A percentile compares a stretch with the other conserved stretches of the same genome.
These are phyloP conservation scores for Gobiocypris rarus DNA, from an alignment of 2,113 vertebrate species.

Conservation along the genomic window DNA sequence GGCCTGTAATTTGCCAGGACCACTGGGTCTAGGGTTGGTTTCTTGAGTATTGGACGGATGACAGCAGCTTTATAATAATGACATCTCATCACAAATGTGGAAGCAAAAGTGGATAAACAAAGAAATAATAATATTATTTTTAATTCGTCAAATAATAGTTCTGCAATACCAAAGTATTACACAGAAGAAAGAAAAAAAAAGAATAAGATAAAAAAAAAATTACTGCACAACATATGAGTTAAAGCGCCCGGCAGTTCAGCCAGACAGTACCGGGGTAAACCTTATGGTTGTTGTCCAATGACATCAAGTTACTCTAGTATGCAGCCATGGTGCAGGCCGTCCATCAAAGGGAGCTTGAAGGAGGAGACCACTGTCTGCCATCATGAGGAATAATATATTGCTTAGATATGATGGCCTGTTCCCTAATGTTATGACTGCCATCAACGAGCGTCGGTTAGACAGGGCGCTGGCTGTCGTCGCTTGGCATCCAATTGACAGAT, in stretches of 20 bases:
- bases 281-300: constrained; percentile 11
- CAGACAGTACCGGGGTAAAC: constrained; percentile 15
- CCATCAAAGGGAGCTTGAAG: neutral
- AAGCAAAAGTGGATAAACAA: no score
- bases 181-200: no score
- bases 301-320: neutral
- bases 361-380: neutral
- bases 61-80: no score
- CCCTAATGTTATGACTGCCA: neutral
- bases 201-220: no score
- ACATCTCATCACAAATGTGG: no score
- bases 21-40: no score
- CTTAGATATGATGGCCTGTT: neutral
- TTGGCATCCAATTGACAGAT: no score
- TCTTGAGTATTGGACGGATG: no score
- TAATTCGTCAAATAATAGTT: no score
- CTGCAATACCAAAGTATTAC: no score
- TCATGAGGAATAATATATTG: neutral
- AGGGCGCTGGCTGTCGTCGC: neutral
- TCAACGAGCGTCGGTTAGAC: neutral
- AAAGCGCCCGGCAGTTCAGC: neutral
- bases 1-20: no score
- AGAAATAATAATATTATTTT: no score
- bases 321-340: neutral
- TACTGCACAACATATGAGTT: neutral